Conservation (phyloP, 2,797 vertebrate genomes). For the Nannoperca australis region DNA sequence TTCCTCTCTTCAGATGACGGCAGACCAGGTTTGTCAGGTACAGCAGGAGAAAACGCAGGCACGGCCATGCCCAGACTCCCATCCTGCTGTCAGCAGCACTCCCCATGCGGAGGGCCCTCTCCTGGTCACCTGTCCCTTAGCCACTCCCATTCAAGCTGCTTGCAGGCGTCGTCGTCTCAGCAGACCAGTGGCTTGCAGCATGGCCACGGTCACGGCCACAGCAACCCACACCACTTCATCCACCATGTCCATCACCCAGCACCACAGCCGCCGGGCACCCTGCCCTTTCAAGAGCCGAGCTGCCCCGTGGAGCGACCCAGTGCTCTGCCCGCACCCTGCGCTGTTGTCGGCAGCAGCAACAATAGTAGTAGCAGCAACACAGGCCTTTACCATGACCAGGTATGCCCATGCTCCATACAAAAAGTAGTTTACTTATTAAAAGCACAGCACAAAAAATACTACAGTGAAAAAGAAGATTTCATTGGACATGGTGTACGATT, state of each 20-base stretch:
- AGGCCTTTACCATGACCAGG: constrained; percentile 94
- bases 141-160: constrained; percentile 92
- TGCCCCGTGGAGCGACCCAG: constrained; percentile 94
- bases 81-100: constrained; percentile 98
- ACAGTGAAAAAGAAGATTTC: neutral
- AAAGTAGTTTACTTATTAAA: too few species aligned
- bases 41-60: constrained; percentile 87
- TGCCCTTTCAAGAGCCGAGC: constrained; percentile 90
- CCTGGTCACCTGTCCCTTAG: constrained; percentile 90
- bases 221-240: constrained; percentile 92
- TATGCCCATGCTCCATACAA: constrained; percentile 58
- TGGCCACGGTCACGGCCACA: constrained; percentile 79
- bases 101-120: constrained; percentile 93
- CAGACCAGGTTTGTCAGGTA: constrained; percentile 86
- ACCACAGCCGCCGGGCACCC: constrained; percentile 88
- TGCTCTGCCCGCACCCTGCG: constrained; percentile 90
- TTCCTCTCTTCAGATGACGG: constrained; percentile 85
- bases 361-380: constrained; percentile 69
- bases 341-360: constrained; percentile 85
- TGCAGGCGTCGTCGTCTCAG: constrained; percentile 90
- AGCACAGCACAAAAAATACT: neutral
- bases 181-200: constrained; percentile 84
- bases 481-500: neutral
- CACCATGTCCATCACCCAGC: constrained; percentile 92
- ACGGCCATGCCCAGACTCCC: constrained; percentile 95